Evolutionary conservation across 2,888 invertebrate species (phyloP), one percentile per base, ranked within the genome.

Genomic region (Andrena camellia): DNA sequence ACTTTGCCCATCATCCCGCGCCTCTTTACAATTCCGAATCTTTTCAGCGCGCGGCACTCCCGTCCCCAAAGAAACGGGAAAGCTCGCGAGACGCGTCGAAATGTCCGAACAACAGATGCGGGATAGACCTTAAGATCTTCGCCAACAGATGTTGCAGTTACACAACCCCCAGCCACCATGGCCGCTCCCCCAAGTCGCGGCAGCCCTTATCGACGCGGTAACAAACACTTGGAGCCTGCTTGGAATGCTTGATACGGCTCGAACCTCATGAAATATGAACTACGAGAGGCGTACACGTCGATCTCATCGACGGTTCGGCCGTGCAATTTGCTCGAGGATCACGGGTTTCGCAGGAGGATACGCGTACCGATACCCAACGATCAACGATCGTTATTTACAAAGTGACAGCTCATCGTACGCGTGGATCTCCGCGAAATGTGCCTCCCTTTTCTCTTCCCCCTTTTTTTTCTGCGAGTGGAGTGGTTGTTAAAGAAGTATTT

Each of bases 201-300:
- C 81, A 62, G 80, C 87, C 86, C 87, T 87, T 87, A 90, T 90
- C 89, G 89, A 73, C 78, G 79, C 73, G 72, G 88, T 90, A 90
- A 90, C 90, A 91, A 92, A 91, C 90, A 91, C 91, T 89, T 82
- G 63, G 89, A 88, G 84, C 92, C 90, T 92, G 92, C 86, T 48
- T 79, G 77, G 86, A 88, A 90, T 87, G 66, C 80, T 85, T 78
- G 89, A 87, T 86, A 83, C 89, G 66, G 57, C 66, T 78, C 87
- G 87, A 86, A 89, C 86, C 91, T 92, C 92, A 91, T 92, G 92
- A 92, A 92, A 92, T 92, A 92, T 92, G 91, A 92, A 92, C 90
- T 90, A 86, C 86, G 81, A 77, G 78, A 74, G 81, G 62, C 86
- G 73, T 48, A 52, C 64, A 69, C 75, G 79, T 78, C 73, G 76